Conservation (phyloP, 2,888 invertebrate genomes). For the Drosophila demipolita region DNA sequence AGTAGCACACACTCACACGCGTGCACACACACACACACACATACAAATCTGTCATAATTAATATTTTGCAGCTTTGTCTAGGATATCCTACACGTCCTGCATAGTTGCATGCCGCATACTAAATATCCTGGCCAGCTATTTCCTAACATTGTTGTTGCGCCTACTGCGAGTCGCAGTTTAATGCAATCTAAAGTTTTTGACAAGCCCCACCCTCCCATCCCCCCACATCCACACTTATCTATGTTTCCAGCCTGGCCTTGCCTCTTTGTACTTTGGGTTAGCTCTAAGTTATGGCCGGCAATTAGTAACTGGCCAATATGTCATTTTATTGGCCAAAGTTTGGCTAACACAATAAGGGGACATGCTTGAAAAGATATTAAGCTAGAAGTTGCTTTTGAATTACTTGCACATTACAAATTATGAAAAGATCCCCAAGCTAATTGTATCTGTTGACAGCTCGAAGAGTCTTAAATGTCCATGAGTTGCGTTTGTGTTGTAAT, state of each 20-base stretch:
- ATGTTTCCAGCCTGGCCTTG: constrained; percentile 28
- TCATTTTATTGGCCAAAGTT: constrained; percentile 59
- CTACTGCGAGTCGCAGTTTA: constrained; percentile 50
- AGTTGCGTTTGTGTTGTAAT: not conserved
- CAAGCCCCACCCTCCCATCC: constrained; percentile 26
- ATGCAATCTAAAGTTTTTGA: constrained; percentile 74
- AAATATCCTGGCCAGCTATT: constrained; percentile 43
- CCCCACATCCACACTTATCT: constrained; percentile 28
- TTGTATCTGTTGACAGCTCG: not conserved
- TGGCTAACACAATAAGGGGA: constrained; percentile 44
- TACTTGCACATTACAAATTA: constrained; percentile 31
- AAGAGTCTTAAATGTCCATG: not conserved
- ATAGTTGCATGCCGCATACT: constrained; percentile 70
- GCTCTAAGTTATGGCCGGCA: constrained; percentile 72
- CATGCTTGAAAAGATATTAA: constrained; percentile 39
- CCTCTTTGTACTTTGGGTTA: constrained; percentile 16
- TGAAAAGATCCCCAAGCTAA: not conserved
- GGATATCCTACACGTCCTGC: constrained; percentile 57
- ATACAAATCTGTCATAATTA: constrained; percentile 73
- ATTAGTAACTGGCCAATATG: constrained; percentile 74
- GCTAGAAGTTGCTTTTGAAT: constrained; percentile 39
- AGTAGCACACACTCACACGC: constrained; percentile 18
- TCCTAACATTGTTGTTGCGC: constrained; percentile 41
- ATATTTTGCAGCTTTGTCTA: constrained; percentile 74
- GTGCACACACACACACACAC: constrained; percentile 23